A percentile compares a stretch with the other conserved stretches of the same genome.
Evolutionary conservation across 2,797 vertebrate genomes (phyloP).

Genomic region (Tangara arthus): DNA sequence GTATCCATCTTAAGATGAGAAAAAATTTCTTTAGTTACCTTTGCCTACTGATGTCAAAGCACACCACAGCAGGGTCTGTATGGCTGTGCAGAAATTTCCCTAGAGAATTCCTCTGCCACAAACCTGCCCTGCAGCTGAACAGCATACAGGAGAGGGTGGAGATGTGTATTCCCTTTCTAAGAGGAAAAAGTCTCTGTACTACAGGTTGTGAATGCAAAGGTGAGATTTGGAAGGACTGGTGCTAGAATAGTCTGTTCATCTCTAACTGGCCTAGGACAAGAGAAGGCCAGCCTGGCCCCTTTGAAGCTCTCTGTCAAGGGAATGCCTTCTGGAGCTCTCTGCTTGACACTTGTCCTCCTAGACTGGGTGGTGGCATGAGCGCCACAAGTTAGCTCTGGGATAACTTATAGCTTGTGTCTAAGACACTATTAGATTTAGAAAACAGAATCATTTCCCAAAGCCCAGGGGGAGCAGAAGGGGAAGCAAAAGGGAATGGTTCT

Average conservation of each 20-base stretch:
- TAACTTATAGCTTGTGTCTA: constrained; percentile 61
- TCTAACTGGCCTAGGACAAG: neutral
- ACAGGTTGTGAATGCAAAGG: neutral
- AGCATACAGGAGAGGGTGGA: neutral
- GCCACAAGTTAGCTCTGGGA: constrained; percentile 44
- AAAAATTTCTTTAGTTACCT: neutral
- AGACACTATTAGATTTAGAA: constrained; percentile 57
- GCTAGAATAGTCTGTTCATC: neutral
- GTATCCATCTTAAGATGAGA: neutral
- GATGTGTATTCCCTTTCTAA: accelerated
- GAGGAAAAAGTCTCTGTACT: neutral
- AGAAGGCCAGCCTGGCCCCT: neutral
- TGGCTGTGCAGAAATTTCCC: neutral
- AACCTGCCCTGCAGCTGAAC: neutral
- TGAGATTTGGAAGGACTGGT: neutral
- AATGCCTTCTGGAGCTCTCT: neutral
- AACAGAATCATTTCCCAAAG: constrained; percentile 63
- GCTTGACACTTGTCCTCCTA: neutral
- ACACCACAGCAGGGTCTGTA: neutral
- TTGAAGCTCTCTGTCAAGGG: neutral
- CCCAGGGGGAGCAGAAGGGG: constrained; percentile 62
- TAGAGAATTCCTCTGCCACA: neutral
- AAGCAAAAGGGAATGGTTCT: constrained; percentile 54
- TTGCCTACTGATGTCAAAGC: neutral
- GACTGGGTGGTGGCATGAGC: neutral